Conservation (phyloP, 2,888 invertebrate species). For the Heliothis peltigera region DNA sequence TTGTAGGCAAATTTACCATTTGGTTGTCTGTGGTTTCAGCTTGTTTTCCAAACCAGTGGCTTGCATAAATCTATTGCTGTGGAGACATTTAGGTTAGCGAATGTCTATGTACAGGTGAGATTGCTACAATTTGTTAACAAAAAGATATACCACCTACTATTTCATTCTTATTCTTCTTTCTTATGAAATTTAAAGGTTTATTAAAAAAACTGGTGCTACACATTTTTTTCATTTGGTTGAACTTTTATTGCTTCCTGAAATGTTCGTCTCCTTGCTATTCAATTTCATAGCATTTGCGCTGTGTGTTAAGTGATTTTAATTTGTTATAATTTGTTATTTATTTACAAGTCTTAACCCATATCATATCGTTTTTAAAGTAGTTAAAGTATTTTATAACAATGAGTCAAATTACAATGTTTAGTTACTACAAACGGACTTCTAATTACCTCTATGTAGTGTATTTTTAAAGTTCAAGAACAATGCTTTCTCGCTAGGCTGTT, state of each 20-base stretch:
- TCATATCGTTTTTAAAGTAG: background rate
- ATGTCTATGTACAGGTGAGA: slow-evolving; percentile 16
- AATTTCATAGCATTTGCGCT: too few species aligned
- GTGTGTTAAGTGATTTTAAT: too few species aligned
- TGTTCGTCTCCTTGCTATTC: too few species aligned
- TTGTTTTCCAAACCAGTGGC: slow-evolving; percentile 78
- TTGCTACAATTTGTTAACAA: background rate
- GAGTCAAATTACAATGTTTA: too few species aligned
- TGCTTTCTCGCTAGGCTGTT: slow-evolving; percentile 12
- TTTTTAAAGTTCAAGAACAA: slow-evolving; percentile 20
- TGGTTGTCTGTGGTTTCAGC: slow-evolving; percentile 66
- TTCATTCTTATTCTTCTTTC: background rate
- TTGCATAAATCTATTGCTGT: slow-evolving; percentile 61
- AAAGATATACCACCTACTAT: background rate
- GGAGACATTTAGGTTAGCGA: slow-evolving; percentile 54
- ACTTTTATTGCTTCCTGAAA: too few species aligned
- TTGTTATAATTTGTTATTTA: too few species aligned
- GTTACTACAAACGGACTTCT: background rate
- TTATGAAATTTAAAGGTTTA: background rate
- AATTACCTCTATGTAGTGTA: slow-evolving; percentile 3
- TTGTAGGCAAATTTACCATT: slow-evolving; percentile 73
- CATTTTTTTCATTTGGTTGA: too few species aligned
- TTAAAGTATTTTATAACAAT: background rate
- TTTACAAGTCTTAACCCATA: too few species aligned
- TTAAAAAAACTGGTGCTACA: too few species aligned